Conservation (phyloP, 1,140 invertebrate species). For the Elymnias hypermnestra region DNA sequence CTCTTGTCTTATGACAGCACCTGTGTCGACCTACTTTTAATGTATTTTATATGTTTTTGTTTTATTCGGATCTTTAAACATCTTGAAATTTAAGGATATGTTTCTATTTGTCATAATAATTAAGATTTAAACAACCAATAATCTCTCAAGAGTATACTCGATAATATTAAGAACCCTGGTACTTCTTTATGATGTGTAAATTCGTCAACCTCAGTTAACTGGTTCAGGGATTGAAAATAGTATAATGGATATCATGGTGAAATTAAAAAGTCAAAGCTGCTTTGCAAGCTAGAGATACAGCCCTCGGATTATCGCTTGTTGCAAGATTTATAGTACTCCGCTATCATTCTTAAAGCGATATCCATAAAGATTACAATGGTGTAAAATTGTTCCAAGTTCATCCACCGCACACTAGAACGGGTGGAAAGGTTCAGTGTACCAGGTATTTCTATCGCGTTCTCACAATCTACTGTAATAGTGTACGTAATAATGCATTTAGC, state of each 20-base stretch:
- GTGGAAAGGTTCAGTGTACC: slow-evolving; percentile 39
- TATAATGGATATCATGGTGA: slow-evolving; percentile 35
- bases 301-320: slow-evolving; percentile 23
- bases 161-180: no score
- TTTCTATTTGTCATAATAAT: no score
- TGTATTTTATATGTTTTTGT: no score
- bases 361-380: slow-evolving; percentile 5
- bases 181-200: no score
- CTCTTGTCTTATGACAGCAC: no score
- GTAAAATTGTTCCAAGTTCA: background rate
- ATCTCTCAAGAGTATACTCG: no score
- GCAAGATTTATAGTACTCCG: no score
- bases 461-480: slow-evolving; percentile 27
- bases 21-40: no score
- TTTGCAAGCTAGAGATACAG: slow-evolving; percentile 26
- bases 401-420: background rate
- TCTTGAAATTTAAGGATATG: no score
- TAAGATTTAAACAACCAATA: no score
- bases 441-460: slow-evolving; percentile 27
- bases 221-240: slow-evolving; percentile 28
- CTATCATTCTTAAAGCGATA: slow-evolving; percentile 6
- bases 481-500: slow-evolving; percentile 29
- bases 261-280: slow-evolving; percentile 49
- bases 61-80: no score
- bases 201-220: no score